Base-by-base conservation (phyloP, 1,140 invertebrate genomes). In the Bombus vancouverensis region DNA sequence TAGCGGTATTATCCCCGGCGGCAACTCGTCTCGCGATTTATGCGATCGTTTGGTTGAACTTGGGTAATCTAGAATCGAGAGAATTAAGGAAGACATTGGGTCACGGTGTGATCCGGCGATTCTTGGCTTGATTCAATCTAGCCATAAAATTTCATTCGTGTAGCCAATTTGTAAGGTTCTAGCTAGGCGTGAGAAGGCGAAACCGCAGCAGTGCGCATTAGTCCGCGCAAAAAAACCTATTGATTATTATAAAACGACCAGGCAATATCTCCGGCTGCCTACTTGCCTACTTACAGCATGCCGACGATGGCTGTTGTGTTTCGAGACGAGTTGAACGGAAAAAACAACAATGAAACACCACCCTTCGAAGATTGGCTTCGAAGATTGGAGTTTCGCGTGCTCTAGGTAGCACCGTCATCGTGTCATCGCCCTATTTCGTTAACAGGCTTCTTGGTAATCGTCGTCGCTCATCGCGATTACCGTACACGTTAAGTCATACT, bases 221-320 rank as follows among this genome's bases (percentile, higher is more conserved):
- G 79, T 76, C 71, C 66, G 62, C 59, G 62, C 42, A 53, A 81
- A 81, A 85, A 87, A 85, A 76, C 76, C 65, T 42, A 85, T 85
- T 81, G 84, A 81, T 85, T 85, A 85, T 85, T 75, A 57, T 62
- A 85, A 81, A 85, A 85, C 78, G 78, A 81, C 57, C 59, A 47
- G 66, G 65, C 65, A 83, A 81, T 85, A 86, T 89, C 84, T 89
- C 68, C 62, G 57, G 39, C 75, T 79, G 57, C 88, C 89, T 87
- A 90, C 89, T 90, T 90, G 89, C 88, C 89, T 85, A 90, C 89
- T 90, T 89, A 78, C 34, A 13, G 13, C 2, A 18, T 59, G 42
- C 34, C 15, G 22, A 28, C 22, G 73, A 22, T 72, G 53, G 34
- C 47, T 62, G 65, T 88, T 74, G 42, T 68, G 57, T 53, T 86